These are phyloP conservation scores for Yoshiicerus persimilis DNA, from an alignment of 1,140 invertebrate genomes.

Conservation along the genomic window DNA sequence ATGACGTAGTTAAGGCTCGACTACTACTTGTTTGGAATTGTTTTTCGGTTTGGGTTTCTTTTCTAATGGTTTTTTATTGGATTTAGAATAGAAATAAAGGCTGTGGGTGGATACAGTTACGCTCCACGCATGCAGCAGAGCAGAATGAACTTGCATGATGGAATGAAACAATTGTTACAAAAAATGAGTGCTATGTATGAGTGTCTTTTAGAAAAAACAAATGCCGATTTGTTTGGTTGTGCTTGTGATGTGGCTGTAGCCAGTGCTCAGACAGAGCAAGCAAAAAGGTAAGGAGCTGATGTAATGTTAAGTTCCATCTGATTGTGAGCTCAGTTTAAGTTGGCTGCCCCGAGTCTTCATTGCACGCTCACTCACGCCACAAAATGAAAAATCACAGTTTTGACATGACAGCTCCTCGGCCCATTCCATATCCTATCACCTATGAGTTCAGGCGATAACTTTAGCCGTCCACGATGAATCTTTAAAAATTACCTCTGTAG, in stretches of 20 bases:
- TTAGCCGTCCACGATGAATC: not conserved
- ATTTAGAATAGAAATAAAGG: not conserved
- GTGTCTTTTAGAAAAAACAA: not conserved
- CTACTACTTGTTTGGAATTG: not conserved
- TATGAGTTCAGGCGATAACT: not conserved
- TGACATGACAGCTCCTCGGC: slow-evolving; percentile 46
- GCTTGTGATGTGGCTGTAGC: not conserved
- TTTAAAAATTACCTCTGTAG: not conserved
- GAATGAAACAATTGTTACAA: not conserved
- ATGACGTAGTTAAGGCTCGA: not conserved
- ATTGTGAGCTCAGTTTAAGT: not conserved
- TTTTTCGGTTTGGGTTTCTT: slow-evolving; percentile 1
- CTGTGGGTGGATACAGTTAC: slow-evolving; percentile 8
- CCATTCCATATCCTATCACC: slow-evolving; percentile 28
- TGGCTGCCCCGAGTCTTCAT: slow-evolving; percentile 18
- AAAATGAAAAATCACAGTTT: slow-evolving; percentile 46
- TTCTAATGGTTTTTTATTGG: slow-evolving; percentile 17
- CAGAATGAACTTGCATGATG: not conserved
- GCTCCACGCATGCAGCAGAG: not conserved
- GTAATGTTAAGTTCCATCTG: not conserved
- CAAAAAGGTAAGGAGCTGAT: not conserved
- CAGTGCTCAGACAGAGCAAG: not conserved
- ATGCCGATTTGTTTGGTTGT: not conserved
- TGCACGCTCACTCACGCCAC: slow-evolving; percentile 35
- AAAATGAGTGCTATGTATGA: not conserved